Conservation (phyloP, 2,888 invertebrate species). For the Metacarcinus magister region DNA sequence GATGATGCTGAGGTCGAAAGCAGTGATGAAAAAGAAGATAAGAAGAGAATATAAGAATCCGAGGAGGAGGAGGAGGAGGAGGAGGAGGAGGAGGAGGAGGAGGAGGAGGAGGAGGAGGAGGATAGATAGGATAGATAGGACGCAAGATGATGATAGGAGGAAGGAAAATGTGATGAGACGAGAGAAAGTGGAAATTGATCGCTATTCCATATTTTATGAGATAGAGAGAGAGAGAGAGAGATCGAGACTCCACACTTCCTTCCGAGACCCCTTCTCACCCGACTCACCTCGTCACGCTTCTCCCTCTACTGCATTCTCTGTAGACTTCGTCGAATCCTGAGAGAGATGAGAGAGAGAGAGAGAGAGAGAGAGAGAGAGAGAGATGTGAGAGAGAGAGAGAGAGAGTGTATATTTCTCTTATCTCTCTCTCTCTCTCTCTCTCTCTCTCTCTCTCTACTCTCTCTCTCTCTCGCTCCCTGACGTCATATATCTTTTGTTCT, state of each 20-base stretch:
- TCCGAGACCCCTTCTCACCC: too few relatives aligned
- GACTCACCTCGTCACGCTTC: too few relatives aligned
- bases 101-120: constrained; percentile 26
- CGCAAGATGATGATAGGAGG: not conserved
- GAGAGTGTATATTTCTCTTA: too few relatives aligned
- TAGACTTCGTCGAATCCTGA: too few relatives aligned
- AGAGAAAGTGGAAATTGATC: constrained; percentile 6
- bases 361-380: constrained; percentile 26
- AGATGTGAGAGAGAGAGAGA: too few relatives aligned
- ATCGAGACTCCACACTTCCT: too few relatives aligned
- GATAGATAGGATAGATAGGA: not conserved
- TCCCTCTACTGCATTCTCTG: too few relatives aligned
- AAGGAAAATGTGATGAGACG: not conserved
- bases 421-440: too few relatives aligned
- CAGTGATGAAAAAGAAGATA: constrained; percentile 11
- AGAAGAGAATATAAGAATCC: not conserved
- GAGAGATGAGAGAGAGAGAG: too few relatives aligned
- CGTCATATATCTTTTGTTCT: too few relatives aligned
- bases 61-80: not conserved
- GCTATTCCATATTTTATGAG: not conserved
- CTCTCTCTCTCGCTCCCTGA: too few relatives aligned
- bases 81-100: not conserved
- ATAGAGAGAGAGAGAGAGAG: constrained; percentile 14
- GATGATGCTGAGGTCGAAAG: constrained; percentile 12
- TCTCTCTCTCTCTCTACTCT: too few relatives aligned